A percentile compares a stretch with the other conserved stretches of the same genome.
These are phyloP conservation scores for Cryptoblepharus egeriae DNA, from an alignment of 2,797 vertebrate genomes.

Conservation along the genomic window DNA sequence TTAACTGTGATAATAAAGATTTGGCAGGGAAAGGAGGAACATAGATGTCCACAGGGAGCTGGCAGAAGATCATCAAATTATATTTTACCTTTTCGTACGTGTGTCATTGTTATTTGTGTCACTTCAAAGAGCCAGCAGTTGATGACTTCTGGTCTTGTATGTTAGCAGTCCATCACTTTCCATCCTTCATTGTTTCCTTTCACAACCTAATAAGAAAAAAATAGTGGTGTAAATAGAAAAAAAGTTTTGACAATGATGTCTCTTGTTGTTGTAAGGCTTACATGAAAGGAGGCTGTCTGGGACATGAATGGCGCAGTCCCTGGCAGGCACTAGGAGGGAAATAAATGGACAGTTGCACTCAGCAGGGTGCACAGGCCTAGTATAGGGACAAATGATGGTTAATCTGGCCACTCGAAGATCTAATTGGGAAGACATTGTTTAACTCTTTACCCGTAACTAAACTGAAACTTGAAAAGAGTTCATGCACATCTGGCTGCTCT, in stretches of 20 bases:
- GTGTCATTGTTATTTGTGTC: conserved; percentile 29
- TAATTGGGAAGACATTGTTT: conserved; percentile 73
- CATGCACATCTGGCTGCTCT: conserved; percentile 70
- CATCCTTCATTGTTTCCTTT: conserved; percentile 71
- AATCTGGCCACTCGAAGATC: conserved; percentile 69
- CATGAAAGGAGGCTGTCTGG: conserved; percentile 72
- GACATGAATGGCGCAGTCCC: conserved; percentile 68
- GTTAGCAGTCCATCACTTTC: conserved; percentile 61
- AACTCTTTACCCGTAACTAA: conserved; percentile 72
- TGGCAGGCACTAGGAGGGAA: conserved; percentile 59
- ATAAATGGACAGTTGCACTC: conserved; percentile 68
- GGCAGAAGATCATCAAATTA: conserved; percentile 53
- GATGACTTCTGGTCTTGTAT: conserved; percentile 70
- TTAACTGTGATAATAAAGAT: neutral
- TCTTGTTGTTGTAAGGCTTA: conserved; percentile 66
- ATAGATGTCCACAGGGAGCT: neutral
- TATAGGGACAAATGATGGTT: conserved; percentile 67
- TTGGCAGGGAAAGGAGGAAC: neutral
- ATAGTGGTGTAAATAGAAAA: conserved; percentile 70
- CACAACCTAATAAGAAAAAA: conserved; percentile 67
- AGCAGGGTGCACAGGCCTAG: conserved; percentile 72
- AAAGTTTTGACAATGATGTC: conserved; percentile 65
- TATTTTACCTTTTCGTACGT: conserved; percentile 49
- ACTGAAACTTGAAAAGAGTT: conserved; percentile 72
- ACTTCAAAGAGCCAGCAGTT: conserved; percentile 61